Conservation (phyloP, 2,797 vertebrate species). For the Anisognathus igniventris region DNA sequence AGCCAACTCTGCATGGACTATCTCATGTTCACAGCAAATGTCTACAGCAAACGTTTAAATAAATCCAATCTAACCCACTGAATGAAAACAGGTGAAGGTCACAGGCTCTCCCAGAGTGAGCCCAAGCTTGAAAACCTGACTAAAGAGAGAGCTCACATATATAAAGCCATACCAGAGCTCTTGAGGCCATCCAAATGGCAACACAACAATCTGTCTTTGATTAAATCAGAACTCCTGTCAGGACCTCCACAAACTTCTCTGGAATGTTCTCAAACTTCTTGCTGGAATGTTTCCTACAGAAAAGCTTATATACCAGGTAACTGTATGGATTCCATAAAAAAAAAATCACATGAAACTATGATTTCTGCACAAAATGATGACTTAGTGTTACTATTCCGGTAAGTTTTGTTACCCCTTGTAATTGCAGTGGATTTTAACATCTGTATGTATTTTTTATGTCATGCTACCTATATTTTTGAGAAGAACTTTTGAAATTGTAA, state of each 20-base stretch:
- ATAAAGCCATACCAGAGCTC: background rate
- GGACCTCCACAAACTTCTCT: background rate
- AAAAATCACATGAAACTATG: rapidly evolving
- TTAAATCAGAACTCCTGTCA: background rate
- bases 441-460: background rate
- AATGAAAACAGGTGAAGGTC: rapidly evolving
- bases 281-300: background rate
- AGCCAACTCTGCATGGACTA: background rate
- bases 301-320: background rate
- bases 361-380: background rate
- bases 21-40: background rate
- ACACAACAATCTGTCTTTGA: background rate
- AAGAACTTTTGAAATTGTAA: background rate
- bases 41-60: background rate
- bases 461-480: background rate
- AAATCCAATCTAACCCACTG: background rate
- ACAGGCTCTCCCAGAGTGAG: background rate
- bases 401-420: background rate
- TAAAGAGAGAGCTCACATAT: background rate
- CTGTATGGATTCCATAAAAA: background rate
- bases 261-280: background rate
- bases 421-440: background rate
- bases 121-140: background rate
- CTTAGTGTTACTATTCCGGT: background rate
- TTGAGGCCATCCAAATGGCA: background rate